Base-by-base conservation (phyloP, 2,888 invertebrate species). In the Syrista parreyssii region DNA sequence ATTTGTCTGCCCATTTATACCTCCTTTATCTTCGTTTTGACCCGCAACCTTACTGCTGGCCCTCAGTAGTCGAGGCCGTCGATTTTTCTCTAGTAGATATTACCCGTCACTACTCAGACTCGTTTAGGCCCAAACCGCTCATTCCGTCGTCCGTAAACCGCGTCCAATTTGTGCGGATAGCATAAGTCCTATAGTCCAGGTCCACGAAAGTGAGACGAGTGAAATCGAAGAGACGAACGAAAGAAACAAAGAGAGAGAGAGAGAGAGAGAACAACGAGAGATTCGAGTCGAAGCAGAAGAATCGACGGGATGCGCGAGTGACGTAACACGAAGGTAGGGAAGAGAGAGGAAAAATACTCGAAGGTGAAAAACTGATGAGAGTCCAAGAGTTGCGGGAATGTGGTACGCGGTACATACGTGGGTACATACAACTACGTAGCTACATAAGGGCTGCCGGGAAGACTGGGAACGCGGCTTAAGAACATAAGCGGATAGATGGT, bases 401-500 rank as follows among this genome's bases (percentile, higher is more conserved):
- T 55, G 55, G 55, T 55, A 23, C 23, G 15, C 55, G 55, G 55
- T 55, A 55, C 55, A 55, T 55, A 55, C 55, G 55, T 9, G 0
- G 55, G 9, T 55, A 55, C 55, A 55, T 55, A 55, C 55, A 55
- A 6, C 23, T 23, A 55, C 55, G 55, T 55, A 55, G 23, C 55
- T 15, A 55, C 23, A 23, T 55, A 34, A 35, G 35, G 74, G 75
- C 31, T 23, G 71, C 23, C 11, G 15, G n/a, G 71, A 34, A 35
- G 68, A 68, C 33, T 12, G 34, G 75, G 32, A 33, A 12, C n/a
- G 33, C 75, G 68, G 69, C 68, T 71, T 71, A 69, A 75, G 71
- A 69, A 69, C 75, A 75, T 69, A 69, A 75, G 75, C 75, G 75
- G 75, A 75, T 78, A 73, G 78, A 76, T 72, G 80, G 73, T 36